These are phyloP conservation scores for Tachycineta bicolor DNA, from an alignment of 2,113 vertebrate genomes.

Conservation along the genomic window DNA sequence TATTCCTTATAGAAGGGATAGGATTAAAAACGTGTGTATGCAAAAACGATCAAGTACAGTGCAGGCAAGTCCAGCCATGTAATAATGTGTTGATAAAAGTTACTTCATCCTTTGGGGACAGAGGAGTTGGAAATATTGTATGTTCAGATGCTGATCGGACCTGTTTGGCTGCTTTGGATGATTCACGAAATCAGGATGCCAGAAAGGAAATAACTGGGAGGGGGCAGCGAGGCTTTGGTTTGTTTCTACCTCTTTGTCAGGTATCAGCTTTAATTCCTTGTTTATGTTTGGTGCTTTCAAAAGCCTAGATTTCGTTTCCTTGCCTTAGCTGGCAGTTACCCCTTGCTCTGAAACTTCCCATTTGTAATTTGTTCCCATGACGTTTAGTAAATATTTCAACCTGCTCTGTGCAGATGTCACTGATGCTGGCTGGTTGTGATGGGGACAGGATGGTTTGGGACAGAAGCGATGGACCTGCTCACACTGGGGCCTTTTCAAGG, in stretches of 20 bases:
- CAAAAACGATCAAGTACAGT: neutral
- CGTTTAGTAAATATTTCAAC: neutral
- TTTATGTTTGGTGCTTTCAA: neutral
- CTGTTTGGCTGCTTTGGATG: neutral
- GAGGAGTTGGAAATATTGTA: neutral
- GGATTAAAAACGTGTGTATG: neutral
- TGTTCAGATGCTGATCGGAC: neutral
- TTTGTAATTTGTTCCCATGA: neutral
- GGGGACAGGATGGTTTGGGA: neutral
- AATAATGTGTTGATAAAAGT: neutral
- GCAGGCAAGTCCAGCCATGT: neutral
- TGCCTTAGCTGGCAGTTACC: neutral
- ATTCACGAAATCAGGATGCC: neutral
- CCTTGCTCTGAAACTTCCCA: neutral
- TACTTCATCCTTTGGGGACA: neutral
- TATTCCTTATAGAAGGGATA: neutral
- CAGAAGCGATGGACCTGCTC: accelerated
- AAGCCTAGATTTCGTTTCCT: neutral
- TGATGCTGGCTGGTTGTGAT: neutral
- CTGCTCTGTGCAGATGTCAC: neutral
- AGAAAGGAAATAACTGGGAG: neutral
- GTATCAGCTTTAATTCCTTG: neutral
- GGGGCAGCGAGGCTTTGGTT: neutral
- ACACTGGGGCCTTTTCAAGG: neutral
- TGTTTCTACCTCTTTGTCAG: neutral